Percentiles rank a stretch among this genome's conserved stretches.
phyloP scores from a whole-genome alignment of 2,797 vertebrate genomes.

The Aldrovandia affinis region DNA sequence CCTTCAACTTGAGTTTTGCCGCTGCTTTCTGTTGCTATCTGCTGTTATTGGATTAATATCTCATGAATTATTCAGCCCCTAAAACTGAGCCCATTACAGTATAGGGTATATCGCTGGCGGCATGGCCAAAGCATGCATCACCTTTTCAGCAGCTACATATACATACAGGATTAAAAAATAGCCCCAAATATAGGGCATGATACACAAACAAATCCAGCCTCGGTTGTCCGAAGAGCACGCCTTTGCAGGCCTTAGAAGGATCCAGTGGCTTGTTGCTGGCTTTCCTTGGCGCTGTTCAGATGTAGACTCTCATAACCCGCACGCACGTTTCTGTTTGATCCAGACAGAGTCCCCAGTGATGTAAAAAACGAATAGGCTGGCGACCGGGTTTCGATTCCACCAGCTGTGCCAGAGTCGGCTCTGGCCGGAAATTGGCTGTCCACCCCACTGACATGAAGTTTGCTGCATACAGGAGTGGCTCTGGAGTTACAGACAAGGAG shows the following conservation, averaged over 20 bases:
- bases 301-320: not conserved
- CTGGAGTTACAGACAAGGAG: no score
- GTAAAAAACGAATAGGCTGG: no score
- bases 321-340: not conserved
- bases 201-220: slow-evolving; percentile 55
- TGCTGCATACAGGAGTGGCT: no score
- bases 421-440: no score
- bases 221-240: slow-evolving; percentile 42
- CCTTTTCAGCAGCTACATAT: slow-evolving; percentile 64
- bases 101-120: slow-evolving; percentile 55
- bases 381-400: no score
- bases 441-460: no score
- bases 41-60: slow-evolving; percentile 71
- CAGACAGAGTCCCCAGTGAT: not conserved
- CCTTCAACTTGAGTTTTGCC: slow-evolving; percentile 28
- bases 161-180: slow-evolving; percentile 61
- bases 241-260: slow-evolving; percentile 35
- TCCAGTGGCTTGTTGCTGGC: slow-evolving; percentile 28
- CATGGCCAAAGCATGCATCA: slow-evolving; percentile 56
- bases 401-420: no score
- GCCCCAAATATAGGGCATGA: slow-evolving; percentile 45
- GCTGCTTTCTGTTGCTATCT: slow-evolving; percentile 62
- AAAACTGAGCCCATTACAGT: slow-evolving; percentile 65
- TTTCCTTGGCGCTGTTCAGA: not conserved
- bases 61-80: slow-evolving; percentile 66